phyloP scores from a whole-genome alignment of 2,113 vertebrate genomes.

The Ailuropoda melanoleuca region DNA sequence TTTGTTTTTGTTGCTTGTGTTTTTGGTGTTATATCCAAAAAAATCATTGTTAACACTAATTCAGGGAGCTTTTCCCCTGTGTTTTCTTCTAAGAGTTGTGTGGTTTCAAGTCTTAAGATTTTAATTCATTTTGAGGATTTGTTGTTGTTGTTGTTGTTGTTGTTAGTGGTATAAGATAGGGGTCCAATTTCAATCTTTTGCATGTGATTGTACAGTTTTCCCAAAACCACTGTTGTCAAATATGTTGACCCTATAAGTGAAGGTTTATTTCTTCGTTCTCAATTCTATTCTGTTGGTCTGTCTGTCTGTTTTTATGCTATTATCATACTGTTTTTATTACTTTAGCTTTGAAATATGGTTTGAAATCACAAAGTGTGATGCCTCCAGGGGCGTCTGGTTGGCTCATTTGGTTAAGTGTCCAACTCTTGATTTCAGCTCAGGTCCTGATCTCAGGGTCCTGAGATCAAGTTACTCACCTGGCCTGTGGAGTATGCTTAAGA shows the following conservation, averaged over 20 bases:
- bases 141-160: not conserved
- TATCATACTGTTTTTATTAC: not conserved
- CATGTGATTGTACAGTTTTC: not conserved
- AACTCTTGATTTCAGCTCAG: too few relatives aligned
- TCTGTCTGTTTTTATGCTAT: not conserved
- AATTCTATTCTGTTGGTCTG: not conserved
- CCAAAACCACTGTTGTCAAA: not conserved
- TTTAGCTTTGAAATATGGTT: not conserved
- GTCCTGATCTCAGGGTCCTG: too few relatives aligned
- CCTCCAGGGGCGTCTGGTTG: too few relatives aligned
- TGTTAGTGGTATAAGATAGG: not conserved
- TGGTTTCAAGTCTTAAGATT: not conserved
- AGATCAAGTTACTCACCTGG: too few relatives aligned
- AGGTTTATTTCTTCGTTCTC: not conserved
- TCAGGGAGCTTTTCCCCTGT: not conserved
- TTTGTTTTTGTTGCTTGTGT: not conserved
- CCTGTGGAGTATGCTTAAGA: too few relatives aligned
- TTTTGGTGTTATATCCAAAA: not conserved
- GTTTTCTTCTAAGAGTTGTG: not conserved
- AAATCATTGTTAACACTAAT: not conserved
- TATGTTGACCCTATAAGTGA: not conserved
- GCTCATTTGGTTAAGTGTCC: too few relatives aligned
- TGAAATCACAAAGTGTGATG: too few relatives aligned
- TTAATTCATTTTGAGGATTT: not conserved
- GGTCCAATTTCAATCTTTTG: not conserved